Percentiles rank a stretch among this genome's conserved stretches.
Evolutionary conservation across 2,113 vertebrate genomes (phyloP).

Genomic region (Zosterops borbonicus): DNA sequence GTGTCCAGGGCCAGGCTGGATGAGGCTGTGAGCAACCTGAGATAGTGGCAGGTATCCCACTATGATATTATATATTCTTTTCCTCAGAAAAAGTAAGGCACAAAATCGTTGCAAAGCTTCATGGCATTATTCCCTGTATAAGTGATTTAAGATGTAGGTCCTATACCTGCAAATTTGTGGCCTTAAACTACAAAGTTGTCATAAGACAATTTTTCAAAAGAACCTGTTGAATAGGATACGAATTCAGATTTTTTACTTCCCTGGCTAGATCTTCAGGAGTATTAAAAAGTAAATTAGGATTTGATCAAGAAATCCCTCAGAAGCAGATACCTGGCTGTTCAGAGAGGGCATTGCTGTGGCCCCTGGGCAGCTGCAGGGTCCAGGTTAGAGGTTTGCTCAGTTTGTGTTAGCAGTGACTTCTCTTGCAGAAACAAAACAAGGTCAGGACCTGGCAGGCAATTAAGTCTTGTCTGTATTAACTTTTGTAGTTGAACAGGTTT

Average conservation of each 20-base stretch:
- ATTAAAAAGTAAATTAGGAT: not conserved
- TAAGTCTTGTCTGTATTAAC: conserved; percentile 17
- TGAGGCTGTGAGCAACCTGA: rapidly evolving
- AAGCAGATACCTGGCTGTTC: not conserved
- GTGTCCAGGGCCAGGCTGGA: not conserved
- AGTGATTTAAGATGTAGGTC: not conserved
- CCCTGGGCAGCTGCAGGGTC: not conserved
- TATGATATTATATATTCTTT: not conserved
- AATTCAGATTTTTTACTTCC: not conserved
- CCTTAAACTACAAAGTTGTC: not conserved
- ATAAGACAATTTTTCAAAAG: not conserved
- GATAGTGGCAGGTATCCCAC: not conserved
- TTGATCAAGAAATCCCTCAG: not conserved
- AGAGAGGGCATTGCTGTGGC: not conserved
- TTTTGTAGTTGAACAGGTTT: conserved; percentile 50
- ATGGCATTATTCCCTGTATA: not conserved
- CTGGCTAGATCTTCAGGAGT: not conserved
- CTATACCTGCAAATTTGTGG: not conserved
- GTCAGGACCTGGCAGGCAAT: not conserved
- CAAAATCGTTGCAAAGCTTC: not conserved
- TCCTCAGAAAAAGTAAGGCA: not conserved
- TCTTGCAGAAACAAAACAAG: not conserved
- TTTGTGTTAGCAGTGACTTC: not conserved
- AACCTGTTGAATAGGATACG: not conserved
- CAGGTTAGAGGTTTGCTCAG: not conserved